These are phyloP conservation scores for Chironomus tepperi DNA, from an alignment of 1,140 invertebrate species.

Conservation along the genomic window DNA sequence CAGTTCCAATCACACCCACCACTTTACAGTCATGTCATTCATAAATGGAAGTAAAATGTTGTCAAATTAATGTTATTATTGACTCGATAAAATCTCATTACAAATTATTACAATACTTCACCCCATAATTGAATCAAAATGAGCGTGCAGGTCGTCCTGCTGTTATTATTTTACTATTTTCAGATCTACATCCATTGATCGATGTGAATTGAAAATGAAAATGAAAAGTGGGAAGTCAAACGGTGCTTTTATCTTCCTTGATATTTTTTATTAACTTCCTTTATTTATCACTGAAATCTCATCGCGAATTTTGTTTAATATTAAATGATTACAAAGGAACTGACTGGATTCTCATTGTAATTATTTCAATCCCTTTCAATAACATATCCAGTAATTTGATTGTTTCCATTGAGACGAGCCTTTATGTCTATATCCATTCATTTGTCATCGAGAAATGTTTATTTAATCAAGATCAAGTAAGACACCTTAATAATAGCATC, in stretches of 20 bases:
- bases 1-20: neutral
- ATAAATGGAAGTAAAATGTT: neutral
- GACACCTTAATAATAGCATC: conserved; percentile 12
- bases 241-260: neutral
- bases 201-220: neutral
- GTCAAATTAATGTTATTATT: conserved; percentile 15
- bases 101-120: neutral
- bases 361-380: neutral
- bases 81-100: conserved; percentile 13
- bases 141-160: neutral
- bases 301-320: neutral
- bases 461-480: conserved; percentile 17
- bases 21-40: neutral
- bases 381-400: neutral
- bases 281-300: neutral
- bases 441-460: neutral
- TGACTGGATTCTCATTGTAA: neutral
- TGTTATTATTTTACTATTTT: neutral
- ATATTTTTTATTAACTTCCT: too few relatives aligned
- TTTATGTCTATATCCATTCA: neutral
- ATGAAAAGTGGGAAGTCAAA: conserved; percentile 4
- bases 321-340: neutral
- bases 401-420: neutral
- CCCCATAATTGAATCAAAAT: conserved; percentile 8
- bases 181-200: neutral